A percentile compares a stretch with the other conserved stretches of the same genome.
These are phyloP conservation scores for Malurus leucopterus DNA, from an alignment of 2,797 vertebrate species.

Conservation along the genomic window DNA sequence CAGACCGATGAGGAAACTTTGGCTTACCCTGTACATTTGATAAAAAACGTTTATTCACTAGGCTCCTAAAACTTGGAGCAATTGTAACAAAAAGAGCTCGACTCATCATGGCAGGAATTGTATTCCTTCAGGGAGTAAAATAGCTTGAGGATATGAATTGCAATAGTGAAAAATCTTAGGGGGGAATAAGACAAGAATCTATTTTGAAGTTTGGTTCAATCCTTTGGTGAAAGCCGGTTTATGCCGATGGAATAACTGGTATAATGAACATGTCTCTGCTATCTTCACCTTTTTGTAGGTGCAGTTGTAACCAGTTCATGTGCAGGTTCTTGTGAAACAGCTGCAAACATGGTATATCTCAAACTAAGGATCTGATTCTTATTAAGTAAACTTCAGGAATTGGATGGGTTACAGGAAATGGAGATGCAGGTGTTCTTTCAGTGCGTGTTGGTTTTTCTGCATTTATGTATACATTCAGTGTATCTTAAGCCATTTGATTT, in stretches of 20 bases:
- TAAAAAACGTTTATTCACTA: not conserved
- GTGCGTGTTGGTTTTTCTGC: not conserved
- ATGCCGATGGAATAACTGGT: not conserved
- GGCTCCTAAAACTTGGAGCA: not conserved
- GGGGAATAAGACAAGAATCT: not conserved
- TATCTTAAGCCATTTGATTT: not conserved
- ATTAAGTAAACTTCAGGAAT: not conserved
- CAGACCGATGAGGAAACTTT: not conserved
- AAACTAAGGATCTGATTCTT: not conserved
- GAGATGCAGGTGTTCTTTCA: not conserved
- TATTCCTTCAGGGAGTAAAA: not conserved
- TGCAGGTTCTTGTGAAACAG: not conserved
- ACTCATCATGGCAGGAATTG: not conserved
- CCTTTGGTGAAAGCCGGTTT: not conserved
- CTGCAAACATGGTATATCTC: not conserved
- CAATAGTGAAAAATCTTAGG: not conserved
- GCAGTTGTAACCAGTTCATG: not conserved
- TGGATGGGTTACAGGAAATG: not conserved
- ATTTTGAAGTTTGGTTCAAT: not conserved
- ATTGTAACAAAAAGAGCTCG: accelerated
- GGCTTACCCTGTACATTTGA: not conserved
- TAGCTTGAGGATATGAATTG: not conserved
- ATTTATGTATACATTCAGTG: not conserved
- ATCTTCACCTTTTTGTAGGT: not conserved
- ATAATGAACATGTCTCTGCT: not conserved